These are phyloP conservation scores for Empidonax traillii DNA, from an alignment of 2,113 vertebrate genomes.

Conservation along the genomic window DNA sequence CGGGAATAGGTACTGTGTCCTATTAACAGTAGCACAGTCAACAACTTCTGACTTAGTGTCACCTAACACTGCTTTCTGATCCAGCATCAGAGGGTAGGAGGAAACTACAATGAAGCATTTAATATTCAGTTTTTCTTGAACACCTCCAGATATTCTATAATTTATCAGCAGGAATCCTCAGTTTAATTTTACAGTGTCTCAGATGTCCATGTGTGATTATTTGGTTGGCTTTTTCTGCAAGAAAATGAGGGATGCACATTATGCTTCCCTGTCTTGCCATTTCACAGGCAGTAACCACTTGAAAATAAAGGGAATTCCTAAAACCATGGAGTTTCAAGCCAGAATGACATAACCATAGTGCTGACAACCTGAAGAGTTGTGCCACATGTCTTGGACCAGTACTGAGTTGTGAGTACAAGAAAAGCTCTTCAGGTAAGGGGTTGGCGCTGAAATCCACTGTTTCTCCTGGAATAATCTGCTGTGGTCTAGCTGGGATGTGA, in stretches of 20 bases:
- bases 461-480: background rate
- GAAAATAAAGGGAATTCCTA: background rate
- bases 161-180: background rate
- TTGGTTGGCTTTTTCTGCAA: background rate
- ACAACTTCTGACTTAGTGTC: background rate
- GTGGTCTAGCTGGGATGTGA: background rate
- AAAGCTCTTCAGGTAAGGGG: background rate
- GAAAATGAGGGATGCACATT: background rate
- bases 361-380: background rate
- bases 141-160: background rate
- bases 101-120: background rate
- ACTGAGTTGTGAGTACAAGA: background rate
- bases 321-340: background rate
- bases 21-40: background rate
- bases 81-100: background rate
- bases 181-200: background rate
- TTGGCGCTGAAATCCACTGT: fast-evolving
- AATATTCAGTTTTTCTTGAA: background rate
- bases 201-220: background rate
- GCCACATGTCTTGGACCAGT: background rate
- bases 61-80: background rate
- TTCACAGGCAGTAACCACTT: background rate
- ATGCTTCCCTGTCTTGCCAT: background rate
- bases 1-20: background rate
- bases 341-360: background rate